Conservation (phyloP, 2,797 vertebrate species). For the Adelosebastes latens region DNA sequence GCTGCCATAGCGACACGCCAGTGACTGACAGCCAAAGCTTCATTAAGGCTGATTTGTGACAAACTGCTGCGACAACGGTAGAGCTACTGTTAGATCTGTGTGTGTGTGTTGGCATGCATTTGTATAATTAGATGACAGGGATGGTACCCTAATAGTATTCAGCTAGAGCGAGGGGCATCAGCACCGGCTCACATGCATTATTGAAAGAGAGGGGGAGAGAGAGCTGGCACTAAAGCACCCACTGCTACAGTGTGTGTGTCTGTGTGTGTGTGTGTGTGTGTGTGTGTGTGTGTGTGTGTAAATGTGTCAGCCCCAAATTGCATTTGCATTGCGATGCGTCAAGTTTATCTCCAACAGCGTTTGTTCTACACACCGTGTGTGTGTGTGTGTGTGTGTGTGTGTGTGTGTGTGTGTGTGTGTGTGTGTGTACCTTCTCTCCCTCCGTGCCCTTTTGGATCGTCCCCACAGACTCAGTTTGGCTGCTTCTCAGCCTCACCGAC, state of each 20-base stretch:
- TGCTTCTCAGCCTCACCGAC: background rate
- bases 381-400: background rate
- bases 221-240: background rate
- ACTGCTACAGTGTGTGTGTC: background rate
- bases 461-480: constrained; percentile 27
- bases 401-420: background rate
- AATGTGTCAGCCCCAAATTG: background rate
- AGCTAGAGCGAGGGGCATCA: constrained; percentile 24
- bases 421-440: background rate
- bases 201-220: constrained; percentile 10
- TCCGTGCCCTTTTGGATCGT: background rate
- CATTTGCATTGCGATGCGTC: background rate
- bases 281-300: background rate
- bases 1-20: background rate
- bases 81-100: background rate
- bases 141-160: constrained; percentile 22
- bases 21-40: constrained; percentile 19
- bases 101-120: background rate
- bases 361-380: background rate
- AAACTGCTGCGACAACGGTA: background rate
- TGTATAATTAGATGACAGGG: constrained; percentile 7
- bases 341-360: background rate
- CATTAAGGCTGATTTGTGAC: constrained; percentile 21
- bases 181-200: constrained; percentile 48
- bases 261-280: background rate